Conservation (phyloP, 2,888 invertebrate species). For the Apodemia arnacis region DNA sequence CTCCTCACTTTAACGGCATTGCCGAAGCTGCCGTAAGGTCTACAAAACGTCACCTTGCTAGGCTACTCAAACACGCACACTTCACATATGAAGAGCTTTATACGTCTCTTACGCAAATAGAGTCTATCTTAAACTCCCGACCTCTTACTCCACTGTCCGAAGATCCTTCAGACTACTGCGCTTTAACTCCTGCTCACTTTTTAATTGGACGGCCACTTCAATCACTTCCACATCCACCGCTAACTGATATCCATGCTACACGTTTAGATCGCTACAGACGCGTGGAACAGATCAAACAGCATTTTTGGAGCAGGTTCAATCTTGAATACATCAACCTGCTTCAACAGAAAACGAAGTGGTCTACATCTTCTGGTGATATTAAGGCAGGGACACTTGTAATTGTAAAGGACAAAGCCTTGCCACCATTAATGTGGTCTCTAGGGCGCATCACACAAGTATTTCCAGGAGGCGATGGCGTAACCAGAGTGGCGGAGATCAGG, state of each 20-base stretch:
- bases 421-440: constrained; percentile 65
- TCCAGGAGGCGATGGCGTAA: constrained; percentile 48
- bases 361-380: constrained; percentile 25
- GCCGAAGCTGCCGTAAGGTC: constrained; percentile 64
- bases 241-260: neutral
- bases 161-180: constrained; percentile 53
- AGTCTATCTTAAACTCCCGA: constrained; percentile 65
- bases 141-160: constrained; percentile 59
- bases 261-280: neutral
- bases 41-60: constrained; percentile 50
- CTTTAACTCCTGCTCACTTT: constrained; percentile 67
- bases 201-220: constrained; percentile 63
- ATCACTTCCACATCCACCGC: constrained; percentile 36
- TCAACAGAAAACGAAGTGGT: constrained; percentile 42
- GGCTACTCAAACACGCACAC: constrained; percentile 46
- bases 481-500: constrained; percentile 32
- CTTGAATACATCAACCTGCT: constrained; percentile 6
- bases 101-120: constrained; percentile 64
- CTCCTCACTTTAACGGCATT: constrained; percentile 65
- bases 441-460: constrained; percentile 41
- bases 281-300: constrained; percentile 8
- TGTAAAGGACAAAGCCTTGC: constrained; percentile 52
- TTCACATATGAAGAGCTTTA: constrained; percentile 69
- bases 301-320: constrained; percentile 22
- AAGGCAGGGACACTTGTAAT: constrained; percentile 51